These are phyloP conservation scores for Lanius ludovicianus DNA, from an alignment of 2,113 vertebrate genomes.

Conservation along the genomic window DNA sequence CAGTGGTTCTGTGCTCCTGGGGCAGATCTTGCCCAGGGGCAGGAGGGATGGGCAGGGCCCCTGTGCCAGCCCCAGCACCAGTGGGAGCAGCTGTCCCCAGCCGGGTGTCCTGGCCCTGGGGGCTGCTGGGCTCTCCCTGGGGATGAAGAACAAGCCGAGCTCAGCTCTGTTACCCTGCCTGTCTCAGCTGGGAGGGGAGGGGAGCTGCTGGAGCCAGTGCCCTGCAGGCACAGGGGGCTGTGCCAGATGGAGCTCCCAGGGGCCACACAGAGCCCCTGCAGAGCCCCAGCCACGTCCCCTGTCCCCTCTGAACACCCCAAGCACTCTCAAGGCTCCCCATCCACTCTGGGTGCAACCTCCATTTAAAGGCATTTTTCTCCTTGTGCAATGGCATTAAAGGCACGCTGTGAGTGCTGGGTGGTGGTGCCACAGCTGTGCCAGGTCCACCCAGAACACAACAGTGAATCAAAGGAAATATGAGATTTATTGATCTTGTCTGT, in stretches of 20 bases:
- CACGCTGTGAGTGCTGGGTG: accelerated
- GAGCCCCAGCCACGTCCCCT: accelerated
- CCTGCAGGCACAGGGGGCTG: background rate
- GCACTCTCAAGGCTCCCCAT: background rate
- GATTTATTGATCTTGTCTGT: constrained; percentile 26
- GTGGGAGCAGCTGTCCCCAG: background rate
- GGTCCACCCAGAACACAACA: background rate
- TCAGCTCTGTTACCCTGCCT: background rate
- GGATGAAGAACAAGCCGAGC: background rate
- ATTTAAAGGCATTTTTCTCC: background rate
- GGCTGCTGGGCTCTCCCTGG: background rate
- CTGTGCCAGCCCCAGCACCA: background rate
- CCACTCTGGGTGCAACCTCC: background rate
- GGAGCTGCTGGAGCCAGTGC: background rate
- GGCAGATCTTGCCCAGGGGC: background rate
- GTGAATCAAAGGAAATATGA: background rate
- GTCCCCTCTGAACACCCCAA: accelerated
- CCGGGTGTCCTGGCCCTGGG: background rate
- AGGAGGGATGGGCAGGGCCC: background rate
- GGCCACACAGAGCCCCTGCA: accelerated
- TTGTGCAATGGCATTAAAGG: background rate
- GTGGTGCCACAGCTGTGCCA: background rate
- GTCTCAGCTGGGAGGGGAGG: background rate
- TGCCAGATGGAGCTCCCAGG: background rate
- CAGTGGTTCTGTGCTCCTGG: accelerated